Conservation (phyloP, 2,113 vertebrate genomes). For the Sceloporus tristichus region DNA sequence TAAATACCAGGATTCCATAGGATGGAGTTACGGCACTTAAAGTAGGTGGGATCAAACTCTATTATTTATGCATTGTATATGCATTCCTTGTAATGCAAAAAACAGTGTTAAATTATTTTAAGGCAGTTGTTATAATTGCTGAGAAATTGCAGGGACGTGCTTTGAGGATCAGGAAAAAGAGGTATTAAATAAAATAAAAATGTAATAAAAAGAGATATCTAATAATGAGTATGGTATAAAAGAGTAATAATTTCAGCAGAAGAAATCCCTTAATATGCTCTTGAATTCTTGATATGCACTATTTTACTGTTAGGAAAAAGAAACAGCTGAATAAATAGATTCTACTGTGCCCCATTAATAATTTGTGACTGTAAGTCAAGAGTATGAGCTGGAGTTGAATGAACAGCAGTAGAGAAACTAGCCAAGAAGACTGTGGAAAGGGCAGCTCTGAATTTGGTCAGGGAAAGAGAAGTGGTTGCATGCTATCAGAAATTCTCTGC, state of each 20-base stretch:
- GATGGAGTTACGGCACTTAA: too few relatives aligned
- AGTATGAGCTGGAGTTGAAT: not conserved
- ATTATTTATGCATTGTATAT: too few relatives aligned
- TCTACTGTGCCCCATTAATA: slow-evolving; percentile 11
- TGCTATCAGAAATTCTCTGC: not conserved
- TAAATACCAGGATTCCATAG: too few relatives aligned
- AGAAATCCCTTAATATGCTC: slow-evolving; percentile 35
- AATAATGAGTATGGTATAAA: not conserved
- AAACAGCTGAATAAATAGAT: slow-evolving; percentile 66
- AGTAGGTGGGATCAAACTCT: too few relatives aligned
- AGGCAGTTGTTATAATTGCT: not conserved
- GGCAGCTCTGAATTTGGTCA: not conserved
- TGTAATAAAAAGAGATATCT: too few relatives aligned
- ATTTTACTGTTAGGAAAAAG: slow-evolving; percentile 63
- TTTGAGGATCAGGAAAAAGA: not conserved
- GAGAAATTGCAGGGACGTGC: not conserved
- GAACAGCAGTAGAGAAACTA: not conserved
- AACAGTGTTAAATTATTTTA: not conserved
- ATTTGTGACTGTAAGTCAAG: not conserved
- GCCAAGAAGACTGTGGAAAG: not conserved
- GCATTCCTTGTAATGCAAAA: not conserved
- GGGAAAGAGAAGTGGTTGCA: not conserved
- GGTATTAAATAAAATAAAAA: not conserved
- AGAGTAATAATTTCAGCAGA: slow-evolving; percentile 7
- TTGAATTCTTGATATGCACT: slow-evolving; percentile 39